These are phyloP conservation scores for Neofelis nebulosa DNA, from an alignment of 2,113 vertebrate genomes.

Conservation along the genomic window DNA sequence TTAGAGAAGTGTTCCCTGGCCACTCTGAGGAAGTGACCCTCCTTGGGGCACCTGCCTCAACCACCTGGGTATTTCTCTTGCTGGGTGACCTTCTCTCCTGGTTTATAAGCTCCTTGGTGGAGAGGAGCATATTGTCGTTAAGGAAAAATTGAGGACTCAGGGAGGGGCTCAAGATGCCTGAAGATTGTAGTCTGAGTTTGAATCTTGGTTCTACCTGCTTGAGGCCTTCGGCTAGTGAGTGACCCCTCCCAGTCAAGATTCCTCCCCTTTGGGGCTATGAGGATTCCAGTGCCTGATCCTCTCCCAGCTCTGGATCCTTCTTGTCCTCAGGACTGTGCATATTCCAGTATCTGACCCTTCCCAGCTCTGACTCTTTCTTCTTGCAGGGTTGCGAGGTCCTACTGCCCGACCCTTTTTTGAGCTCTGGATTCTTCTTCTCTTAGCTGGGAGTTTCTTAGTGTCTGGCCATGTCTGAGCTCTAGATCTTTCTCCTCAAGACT, in stretches of 20 bases:
- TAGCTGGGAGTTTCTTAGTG: background rate
- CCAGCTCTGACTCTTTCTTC: background rate
- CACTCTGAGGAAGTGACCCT: background rate
- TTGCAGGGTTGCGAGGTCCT: background rate
- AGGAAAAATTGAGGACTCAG: background rate
- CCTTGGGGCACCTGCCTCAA: background rate
- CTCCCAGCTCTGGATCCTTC: background rate
- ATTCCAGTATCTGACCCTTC: background rate
- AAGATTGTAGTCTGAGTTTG: background rate
- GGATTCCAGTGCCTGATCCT: background rate
- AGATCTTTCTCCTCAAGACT: background rate
- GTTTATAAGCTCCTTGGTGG: background rate
- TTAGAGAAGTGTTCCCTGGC: background rate
- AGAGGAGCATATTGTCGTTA: background rate
- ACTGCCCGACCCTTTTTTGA: background rate
- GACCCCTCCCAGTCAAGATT: background rate
- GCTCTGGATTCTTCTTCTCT: background rate
- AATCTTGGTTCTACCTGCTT: background rate
- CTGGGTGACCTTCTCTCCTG: background rate
- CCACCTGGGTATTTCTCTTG: background rate
- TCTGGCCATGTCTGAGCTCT: background rate
- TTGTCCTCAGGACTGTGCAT: background rate
- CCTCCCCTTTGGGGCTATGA: background rate
- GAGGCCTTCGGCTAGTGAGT: background rate
- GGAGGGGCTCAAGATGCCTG: background rate